Evolutionary conservation across 2,113 vertebrate genomes (phyloP), one percentile per base, ranked within the genome.

Genomic region (Seriola aureovittata): DNA sequence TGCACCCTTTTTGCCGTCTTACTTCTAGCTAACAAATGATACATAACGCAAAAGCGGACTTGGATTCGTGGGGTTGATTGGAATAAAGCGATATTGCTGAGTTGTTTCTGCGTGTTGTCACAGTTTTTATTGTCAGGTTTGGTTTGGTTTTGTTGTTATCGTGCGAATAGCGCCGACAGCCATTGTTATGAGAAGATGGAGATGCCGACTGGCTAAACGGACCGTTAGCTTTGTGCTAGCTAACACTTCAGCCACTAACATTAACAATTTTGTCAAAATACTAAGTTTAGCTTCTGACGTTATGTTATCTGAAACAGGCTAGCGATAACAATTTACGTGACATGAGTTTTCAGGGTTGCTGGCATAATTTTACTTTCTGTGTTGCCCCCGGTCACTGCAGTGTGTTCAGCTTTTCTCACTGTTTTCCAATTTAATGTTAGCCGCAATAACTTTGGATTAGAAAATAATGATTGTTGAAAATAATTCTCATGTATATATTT

Each of bases 151-250:
- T 89, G 89, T 85, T 93, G 86, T 93, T 91, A 71, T 52, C 71
- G 87, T 79, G 75, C 58, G 77, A 72, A 85, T 34, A 75, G 85
- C 85, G 82, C 85, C 93, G 91, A 93, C 88, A 93, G 92, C 91
- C 93, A 94, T 94, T 94, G 92, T 94, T 94, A 70, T 88, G 87
- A 86, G 90, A 82, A 86, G 85, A 93, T 86, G 87, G 89, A 85
- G 87, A 89, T 71, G 76, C 89, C 85, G 89, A 91, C 91, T 70
- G 71, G 66, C 66, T 67, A n/a, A 82, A 81, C 82, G 69, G 67
- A 85, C 84, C 38, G 76, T 75, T 92, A 93, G 93, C 93, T 85
- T 16, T 3, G 52, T 58, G 87, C 87, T 88, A 91, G 67, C 84
- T 71, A 52, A 44, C 58, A 23, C 48, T 78, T 52, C 38, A 86